Evolutionary conservation across 2,113 vertebrate species (phyloP).

Genomic region (Bubo bubo): DNA sequence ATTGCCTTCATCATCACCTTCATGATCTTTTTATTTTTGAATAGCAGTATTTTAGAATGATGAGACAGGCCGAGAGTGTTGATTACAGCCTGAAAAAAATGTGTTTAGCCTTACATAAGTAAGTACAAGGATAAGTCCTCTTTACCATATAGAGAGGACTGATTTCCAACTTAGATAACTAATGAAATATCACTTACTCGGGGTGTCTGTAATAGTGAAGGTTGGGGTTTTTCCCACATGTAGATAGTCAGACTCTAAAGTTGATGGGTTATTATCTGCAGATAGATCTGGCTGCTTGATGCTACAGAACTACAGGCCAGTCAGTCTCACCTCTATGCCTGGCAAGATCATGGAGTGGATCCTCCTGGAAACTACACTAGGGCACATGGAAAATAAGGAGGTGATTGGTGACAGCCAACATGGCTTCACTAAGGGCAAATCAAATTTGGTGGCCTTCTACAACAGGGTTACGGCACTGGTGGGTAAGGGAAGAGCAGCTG

Average conservation of each 20-base stretch:
- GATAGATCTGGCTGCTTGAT: neutral
- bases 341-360: too few relatives aligned
- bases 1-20: neutral
- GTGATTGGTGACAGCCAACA: too few relatives aligned
- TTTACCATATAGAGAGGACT: neutral
- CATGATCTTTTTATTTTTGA: neutral
- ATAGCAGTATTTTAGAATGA: neutral
- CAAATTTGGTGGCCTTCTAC: too few relatives aligned
- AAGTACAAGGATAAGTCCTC: neutral
- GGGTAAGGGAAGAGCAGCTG: too few relatives aligned
- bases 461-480: too few relatives aligned
- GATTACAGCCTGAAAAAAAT: neutral
- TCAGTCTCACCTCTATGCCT: too few relatives aligned
- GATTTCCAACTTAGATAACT: neutral
- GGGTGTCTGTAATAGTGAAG: neutral
- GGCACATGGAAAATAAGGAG: too few relatives aligned
- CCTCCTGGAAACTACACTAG: too few relatives aligned
- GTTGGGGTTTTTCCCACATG: neutral
- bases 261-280: neutral
- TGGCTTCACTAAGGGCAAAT: too few relatives aligned
- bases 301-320: neutral
- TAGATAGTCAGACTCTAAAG: neutral
- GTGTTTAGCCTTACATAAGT: neutral
- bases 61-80: neutral
- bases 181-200: neutral